Base-by-base conservation (phyloP, 2,888 invertebrate genomes). In the Patella ulyssiponensis region DNA sequence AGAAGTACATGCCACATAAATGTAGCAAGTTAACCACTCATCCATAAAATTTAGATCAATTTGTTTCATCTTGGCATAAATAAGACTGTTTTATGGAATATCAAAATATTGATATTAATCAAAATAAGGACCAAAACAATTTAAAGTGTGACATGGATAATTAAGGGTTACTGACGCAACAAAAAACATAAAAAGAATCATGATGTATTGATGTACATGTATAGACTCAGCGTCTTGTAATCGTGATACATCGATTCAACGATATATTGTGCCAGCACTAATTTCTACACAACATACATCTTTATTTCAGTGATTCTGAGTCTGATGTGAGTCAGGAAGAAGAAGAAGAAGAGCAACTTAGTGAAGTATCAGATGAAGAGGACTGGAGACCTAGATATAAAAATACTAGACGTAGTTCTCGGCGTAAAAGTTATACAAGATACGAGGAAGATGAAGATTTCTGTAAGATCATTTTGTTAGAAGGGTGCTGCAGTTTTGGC, bases 391-490 rank as follows among this genome's bases (percentile, higher is more conserved):
- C 78, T 64, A 64, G 64, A 64, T 23, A 23, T 64, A 64, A 64
- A 64, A 23, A 23, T 23, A 64, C 64, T 12, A 64, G 64, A 64
- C 64, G 64, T 23, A 64, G 64, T 23, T 23, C 64, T 23, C 20
- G 64, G 14, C 11, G 14, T 14, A 23, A n/a, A 64, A 20, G 20
- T 20, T 23, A 23, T 64, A 64, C 64, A 64, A 64, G 64, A 64
- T 72, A 77, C 3, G 85, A 81, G 52, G 87, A 85, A 33, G 85
- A 85, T 76, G 83, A 83, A 33, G 83, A 80, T 15, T 76, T 80
- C 3, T 84, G 83, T 64, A 64, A 64, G 64, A 44, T 44, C 44
- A 44, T 44, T 44, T 44, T 44, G 9, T 44, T 44, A 44, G 7
- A 33, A 33, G 44, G 44, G 9, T 44, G 44, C 44, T 44, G 44